Base-by-base conservation (phyloP, 2,113 vertebrate genomes). In the Alligator sinensis region DNA sequence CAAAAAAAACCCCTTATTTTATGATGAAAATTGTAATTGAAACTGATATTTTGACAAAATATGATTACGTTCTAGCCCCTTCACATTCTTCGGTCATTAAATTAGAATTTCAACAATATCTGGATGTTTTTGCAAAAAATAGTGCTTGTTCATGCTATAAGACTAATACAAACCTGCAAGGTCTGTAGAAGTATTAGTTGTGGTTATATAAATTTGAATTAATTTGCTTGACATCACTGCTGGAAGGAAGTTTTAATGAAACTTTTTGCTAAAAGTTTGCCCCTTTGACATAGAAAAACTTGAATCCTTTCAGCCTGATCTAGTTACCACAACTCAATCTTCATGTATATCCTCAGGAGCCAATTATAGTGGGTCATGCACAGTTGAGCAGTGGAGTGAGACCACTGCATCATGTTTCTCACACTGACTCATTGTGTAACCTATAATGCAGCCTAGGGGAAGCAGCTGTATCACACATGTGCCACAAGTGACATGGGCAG, bases 141-240 rank as follows among this genome's bases (percentile, higher is more conserved):
- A 59, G 11, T 82, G 6, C 1, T 70, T 94, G 62, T 1, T 30
- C 68, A 5, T 90, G 77, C 30, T 59, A 22, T 7, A 9, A n/a
- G 4, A 19, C 2, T 79, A 22, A 38, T 47, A 74, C 22, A 74
- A 12, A 9, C 14, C 47, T 10, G 66, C 25, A 88, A 0, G 0
- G 1, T 1, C n/a, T 88, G 18, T 47, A 81, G 81, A 70, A 70
- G 38, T 74, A 34, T 13, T 84, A 55, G 11, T 3, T 72, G 0
- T 55, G 2, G 87, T 84, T 82, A 2, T 11, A 13, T 82, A n/a
- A 77, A 62, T n/a, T 22, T 80, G 72, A 70, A 47, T 13, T 27
- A 12, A 30, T 87, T 80, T 82, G 2, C 24, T 85, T 1, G 68
- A 17, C 15, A 82, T 80, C 75, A 88, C 88, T 34, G 91, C 25